Percentiles rank a stretch among this genome's conserved stretches.
phyloP scores from a whole-genome alignment of 2,113 vertebrate species.

The Lanius ludovicianus region DNA sequence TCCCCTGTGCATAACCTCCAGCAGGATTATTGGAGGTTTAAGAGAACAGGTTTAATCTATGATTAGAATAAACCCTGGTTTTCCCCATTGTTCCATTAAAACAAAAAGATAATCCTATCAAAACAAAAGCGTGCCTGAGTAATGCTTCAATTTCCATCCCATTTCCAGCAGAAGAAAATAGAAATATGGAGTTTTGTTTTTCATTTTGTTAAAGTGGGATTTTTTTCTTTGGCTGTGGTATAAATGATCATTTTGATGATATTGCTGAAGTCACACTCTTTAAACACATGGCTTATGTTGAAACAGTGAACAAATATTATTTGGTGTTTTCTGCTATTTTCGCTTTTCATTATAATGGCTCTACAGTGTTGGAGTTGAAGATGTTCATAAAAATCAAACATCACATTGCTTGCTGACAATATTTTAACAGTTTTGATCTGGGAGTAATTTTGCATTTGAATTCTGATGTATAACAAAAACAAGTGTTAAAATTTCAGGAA shows the following conservation, averaged over 20 bases:
- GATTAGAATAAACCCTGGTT: background rate
- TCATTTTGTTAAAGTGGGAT: background rate
- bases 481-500: background rate
- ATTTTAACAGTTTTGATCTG: slow-evolving; percentile 4
- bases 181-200: background rate
- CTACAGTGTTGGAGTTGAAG: background rate
- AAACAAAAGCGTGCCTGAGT: background rate
- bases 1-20: background rate
- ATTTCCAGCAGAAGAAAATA: slow-evolving; percentile 14
- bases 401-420: background rate
- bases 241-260: slow-evolving; percentile 15
- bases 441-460: slow-evolving; percentile 12
- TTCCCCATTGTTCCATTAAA: background rate
- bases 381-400: slow-evolving; percentile 21
- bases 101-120: background rate
- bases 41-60: background rate
- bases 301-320: slow-evolving; percentile 41
- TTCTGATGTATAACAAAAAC: background rate
- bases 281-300: slow-evolving; percentile 27
- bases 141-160: background rate
- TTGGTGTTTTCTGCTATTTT: background rate
- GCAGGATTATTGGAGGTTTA: background rate
- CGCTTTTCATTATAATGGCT: background rate
- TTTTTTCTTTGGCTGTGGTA: background rate
- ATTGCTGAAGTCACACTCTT: slow-evolving; percentile 19